Evolutionary conservation across 2,797 vertebrate species (phyloP), one percentile per base, ranked within the genome.

Genomic region (Fratercula arctica): DNA sequence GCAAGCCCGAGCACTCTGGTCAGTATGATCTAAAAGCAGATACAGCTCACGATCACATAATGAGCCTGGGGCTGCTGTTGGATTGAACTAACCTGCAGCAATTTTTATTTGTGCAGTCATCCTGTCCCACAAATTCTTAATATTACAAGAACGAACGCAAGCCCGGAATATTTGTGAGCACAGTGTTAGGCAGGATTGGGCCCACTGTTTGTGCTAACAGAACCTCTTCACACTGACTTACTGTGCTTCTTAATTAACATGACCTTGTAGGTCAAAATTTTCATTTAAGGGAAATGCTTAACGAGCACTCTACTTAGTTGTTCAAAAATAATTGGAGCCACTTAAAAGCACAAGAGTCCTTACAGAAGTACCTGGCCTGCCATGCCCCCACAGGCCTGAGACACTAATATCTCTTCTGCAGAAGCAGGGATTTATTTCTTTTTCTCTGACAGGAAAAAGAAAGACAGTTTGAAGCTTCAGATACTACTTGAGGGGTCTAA

Each of bases 301-400:
- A 97, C 87, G 93, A 96, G 89, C 91, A 87, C 89, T 94, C 91
- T 85, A 67, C 68, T 89, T 80, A 90, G 80, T 88, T 4, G 14
- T 83, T 95, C 24, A 31, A 80, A 96, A 96, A 97, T 98, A 98
- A 97, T 92, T 97, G 87, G 86, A 97, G 76, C 73, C 90, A 96
- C 94, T 97, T 97, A 95, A 94, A 96, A 94, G 89, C 24, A 90
- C 60, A 41, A 87, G 85, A 97, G 56, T 73, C 73, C 46, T 96
- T 94, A 95, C 39, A 92, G 78, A 96, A 95, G 61, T 39, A 95
- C 76, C 92, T 93, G 89, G 69, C 85, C 63, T 86, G 84, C 76
- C 41, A 19, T 70, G 64, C 85, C 91, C 82, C 48, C 75, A 92
- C 23, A 93, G 78, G 87, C 88, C 85, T 84, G 93, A 86, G 61